Evolutionary conservation across 2,113 vertebrate species (phyloP).

Genomic region (Onychorhynchus coronatus): DNA sequence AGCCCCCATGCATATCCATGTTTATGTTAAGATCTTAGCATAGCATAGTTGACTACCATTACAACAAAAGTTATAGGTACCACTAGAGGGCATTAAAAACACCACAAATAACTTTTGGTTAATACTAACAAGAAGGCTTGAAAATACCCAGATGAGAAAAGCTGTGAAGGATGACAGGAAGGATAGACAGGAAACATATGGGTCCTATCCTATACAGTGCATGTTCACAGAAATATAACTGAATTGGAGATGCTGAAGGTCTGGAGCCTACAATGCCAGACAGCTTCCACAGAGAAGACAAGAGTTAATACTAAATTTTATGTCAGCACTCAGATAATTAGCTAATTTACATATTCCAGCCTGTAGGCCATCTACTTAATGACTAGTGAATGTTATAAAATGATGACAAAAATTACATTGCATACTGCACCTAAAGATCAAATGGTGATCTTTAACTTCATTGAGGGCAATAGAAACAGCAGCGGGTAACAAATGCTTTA

Average conservation of each 20-base stretch:
- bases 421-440: slow-evolving; percentile 42
- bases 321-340: slow-evolving; percentile 58
- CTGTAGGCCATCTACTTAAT: slow-evolving; percentile 46
- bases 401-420: slow-evolving; percentile 19
- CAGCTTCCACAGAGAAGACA: neutral
- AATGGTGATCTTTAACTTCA: slow-evolving; percentile 45
- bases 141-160: neutral
- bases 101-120: neutral
- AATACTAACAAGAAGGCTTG: neutral
- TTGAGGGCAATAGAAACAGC: slow-evolving; percentile 7
- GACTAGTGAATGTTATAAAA: slow-evolving; percentile 31
- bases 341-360: slow-evolving; percentile 64
- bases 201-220: neutral
- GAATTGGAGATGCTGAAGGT: neutral
- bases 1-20: rapidly evolving
- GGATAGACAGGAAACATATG: neutral
- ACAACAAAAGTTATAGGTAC: neutral
- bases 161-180: neutral
- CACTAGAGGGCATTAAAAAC: slow-evolving; percentile 36
- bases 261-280: neutral
- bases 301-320: slow-evolving; percentile 30
- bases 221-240: neutral
- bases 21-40: neutral
- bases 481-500: neutral
- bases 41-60: rapidly evolving